Base-by-base conservation (phyloP, 2,797 vertebrate species). In the Gallinago stenura region DNA sequence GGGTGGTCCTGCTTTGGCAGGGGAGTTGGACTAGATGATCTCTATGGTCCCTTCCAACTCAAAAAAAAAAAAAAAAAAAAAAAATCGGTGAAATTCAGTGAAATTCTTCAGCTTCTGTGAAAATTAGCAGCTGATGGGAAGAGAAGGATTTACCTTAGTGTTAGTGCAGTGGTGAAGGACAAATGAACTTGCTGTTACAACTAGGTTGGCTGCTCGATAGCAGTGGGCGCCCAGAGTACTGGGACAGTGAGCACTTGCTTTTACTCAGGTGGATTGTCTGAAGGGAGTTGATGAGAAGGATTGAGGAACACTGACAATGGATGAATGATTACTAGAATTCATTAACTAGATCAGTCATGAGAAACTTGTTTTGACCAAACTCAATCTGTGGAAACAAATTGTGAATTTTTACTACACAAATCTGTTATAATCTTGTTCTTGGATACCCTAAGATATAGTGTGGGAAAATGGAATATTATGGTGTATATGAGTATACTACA, bases 131-230 rank as follows among this genome's bases (percentile, higher is more conserved):
- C 46, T 81, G 72, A 7, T 25, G 78, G 77, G 39, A 65, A 53
- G 30, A 65, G 45, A 30, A 39, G 33, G 54, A 39, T 73, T 12
- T 18, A 9, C 12, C 0, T 7, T 41, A 35, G 28, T n/a, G 37
- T 65, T 31, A 26, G 12, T 9, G 6, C 22, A 10, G 60, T 22
- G 31, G 56, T 25, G 64, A 77, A 70, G 69, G 68, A 46, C 64
- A 35, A 8, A 28, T 35, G 56, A 66, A 54, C n/a, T 48, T 3
- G 4, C 37, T 50, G 9, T 41, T 30, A 4, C 1, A 0, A 7
- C 4, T 8, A 8, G 58, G 16, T 8, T 56, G 50, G 5, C 22
- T 57, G 56, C 50, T 71, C 33, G 15, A 2, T 22, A 30, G 35
- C 35, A 71, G 72, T n/a, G 46, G 21, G 12, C 84, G 28, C 39